These are phyloP conservation scores for Heliothis peltigera DNA, from an alignment of 2,888 invertebrate species.

Conservation along the genomic window DNA sequence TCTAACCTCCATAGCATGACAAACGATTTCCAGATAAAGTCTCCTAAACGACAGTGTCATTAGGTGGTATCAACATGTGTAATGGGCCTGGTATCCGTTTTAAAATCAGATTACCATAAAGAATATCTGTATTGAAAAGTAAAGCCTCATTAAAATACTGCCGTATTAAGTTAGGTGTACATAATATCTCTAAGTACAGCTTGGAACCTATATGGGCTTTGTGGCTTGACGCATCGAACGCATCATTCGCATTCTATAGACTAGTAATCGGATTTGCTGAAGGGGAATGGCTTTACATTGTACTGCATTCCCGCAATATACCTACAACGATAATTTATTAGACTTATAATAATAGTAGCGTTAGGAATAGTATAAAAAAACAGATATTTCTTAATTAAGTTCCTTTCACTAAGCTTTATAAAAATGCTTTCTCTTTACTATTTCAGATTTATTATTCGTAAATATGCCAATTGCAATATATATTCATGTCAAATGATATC, in stretches of 20 bases:
- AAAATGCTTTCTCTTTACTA: no score
- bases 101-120: neutral
- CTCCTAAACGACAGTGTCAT: neutral
- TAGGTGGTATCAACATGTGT: neutral
- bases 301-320: neutral
- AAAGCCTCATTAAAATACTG: neutral
- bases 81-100: neutral
- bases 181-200: no score
- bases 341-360: no score
- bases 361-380: no score
- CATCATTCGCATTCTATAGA: conserved; percentile 11
- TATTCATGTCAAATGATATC: conserved; percentile 12
- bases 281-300: conserved; percentile 5
- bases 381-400: no score
- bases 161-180: no score
- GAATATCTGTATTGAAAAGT: no score
- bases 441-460: conserved; percentile 1
- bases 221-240: neutral
- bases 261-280: conserved; percentile 38
- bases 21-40: neutral
- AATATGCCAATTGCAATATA: conserved; percentile 3
- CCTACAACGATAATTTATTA: neutral
- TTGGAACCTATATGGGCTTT: neutral
- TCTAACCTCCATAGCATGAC: neutral
- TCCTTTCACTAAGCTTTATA: no score